Conservation (phyloP, 2,113 vertebrate species). For the Lepus timidus region DNA sequence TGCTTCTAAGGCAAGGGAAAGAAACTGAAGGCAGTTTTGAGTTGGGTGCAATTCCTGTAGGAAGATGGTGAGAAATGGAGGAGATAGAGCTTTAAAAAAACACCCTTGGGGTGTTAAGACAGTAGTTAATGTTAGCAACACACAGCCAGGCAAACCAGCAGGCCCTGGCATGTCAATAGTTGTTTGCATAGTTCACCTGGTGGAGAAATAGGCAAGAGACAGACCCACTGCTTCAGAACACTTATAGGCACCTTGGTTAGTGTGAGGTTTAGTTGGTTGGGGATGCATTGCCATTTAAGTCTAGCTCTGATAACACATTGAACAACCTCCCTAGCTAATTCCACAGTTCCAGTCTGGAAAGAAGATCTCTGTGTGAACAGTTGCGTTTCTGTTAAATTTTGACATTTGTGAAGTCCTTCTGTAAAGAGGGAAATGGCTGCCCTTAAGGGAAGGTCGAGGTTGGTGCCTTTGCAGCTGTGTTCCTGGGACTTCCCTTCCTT, state of each 20-base stretch:
- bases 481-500: background rate
- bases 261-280: constrained; percentile 66
- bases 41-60: constrained; percentile 38
- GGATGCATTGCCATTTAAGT: constrained; percentile 72
- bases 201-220: constrained; percentile 33
- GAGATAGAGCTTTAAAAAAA: background rate
- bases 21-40: background rate
- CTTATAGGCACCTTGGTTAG: constrained; percentile 34
- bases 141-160: background rate
- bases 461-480: background rate
- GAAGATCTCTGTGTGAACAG: background rate
- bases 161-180: constrained; percentile 5
- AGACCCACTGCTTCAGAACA: constrained; percentile 23
- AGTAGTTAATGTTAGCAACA: constrained; percentile 10
- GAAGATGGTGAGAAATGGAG: background rate
- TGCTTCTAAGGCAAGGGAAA: background rate
- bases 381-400: background rate
- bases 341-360: constrained; percentile 9
- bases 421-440: background rate
- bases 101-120: background rate
- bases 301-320: constrained; percentile 39
- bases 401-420: background rate
- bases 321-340: constrained; percentile 25
- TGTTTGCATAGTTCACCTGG: constrained; percentile 56
- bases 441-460: background rate